Evolutionary conservation across 2,888 invertebrate genomes (phyloP).

Genomic region (Piscicola geometra): DNA sequence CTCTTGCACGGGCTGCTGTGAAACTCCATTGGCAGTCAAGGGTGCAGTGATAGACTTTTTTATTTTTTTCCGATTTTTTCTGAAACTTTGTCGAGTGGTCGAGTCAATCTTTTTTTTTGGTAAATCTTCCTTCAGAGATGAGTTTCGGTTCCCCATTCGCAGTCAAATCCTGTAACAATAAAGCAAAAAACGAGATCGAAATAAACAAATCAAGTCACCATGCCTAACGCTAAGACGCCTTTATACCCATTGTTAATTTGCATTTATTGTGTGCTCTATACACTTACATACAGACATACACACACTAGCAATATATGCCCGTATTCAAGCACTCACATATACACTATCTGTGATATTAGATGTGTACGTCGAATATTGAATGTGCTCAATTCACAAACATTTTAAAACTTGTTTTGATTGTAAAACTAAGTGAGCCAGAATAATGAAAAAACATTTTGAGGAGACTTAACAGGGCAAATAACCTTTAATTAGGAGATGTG

Average conservation of each 20-base stretch:
- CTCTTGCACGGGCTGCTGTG: neutral
- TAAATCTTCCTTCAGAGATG: neutral
- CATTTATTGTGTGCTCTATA: neutral
- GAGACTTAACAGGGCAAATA: too few species aligned
- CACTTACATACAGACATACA: neutral
- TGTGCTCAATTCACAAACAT: too few species aligned
- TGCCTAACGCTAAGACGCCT: neutral
- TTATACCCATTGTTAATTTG: neutral
- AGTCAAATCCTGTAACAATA: neutral
- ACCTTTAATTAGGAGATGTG: too few species aligned
- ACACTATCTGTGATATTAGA: too few species aligned
- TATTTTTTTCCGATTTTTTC: conserved; percentile 3
- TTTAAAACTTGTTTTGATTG: too few species aligned
- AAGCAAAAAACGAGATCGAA: neutral
- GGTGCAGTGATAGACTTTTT: conserved; percentile 10
- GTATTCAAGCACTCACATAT: neutral
- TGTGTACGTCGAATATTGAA: too few species aligned
- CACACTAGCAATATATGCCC: neutral
- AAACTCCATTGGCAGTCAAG: neutral
- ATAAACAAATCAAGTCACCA: too few species aligned
- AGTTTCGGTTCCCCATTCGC: neutral
- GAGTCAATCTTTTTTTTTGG: neutral
- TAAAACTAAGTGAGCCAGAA: too few species aligned
- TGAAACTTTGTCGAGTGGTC: neutral
- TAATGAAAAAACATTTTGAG: too few species aligned